Percentiles rank a stretch among this genome's conserved stretches.
phyloP scores from a whole-genome alignment of 2,113 vertebrate genomes.

The Chloroceryle aenea region DNA sequence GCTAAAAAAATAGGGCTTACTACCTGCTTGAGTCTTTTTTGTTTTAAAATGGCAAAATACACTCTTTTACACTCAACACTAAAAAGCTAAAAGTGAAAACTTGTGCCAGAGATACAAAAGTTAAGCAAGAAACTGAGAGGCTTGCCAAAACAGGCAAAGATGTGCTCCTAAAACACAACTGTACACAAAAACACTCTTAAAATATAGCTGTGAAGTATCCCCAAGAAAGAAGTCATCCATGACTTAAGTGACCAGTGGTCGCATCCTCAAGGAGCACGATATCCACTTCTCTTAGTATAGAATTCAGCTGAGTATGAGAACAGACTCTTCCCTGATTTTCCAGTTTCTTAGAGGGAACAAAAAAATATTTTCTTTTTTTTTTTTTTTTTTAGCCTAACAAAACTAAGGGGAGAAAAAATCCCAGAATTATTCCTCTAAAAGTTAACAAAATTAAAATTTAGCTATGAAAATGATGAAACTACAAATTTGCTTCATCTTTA shows the following conservation, averaged over 20 bases:
- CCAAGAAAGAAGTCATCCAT: background rate
- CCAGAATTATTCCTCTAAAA: background rate
- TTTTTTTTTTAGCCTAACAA: background rate
- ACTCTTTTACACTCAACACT: background rate
- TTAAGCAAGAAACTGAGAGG: background rate
- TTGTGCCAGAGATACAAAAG: background rate
- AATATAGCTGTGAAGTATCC: background rate
- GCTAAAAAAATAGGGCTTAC: background rate
- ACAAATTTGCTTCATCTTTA: background rate
- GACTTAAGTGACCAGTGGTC: background rate
- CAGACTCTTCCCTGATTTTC: background rate
- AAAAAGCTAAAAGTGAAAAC: background rate
- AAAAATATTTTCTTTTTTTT: background rate
- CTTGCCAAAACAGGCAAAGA: background rate
- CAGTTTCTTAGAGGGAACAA: background rate
- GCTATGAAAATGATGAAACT: background rate
- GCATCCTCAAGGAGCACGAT: background rate
- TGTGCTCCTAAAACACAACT: background rate
- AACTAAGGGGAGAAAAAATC: background rate
- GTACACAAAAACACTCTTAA: background rate
- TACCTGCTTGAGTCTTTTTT: background rate
- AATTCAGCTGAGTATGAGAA: background rate
- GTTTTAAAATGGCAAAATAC: background rate
- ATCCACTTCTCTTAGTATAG: background rate
- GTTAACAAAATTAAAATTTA: background rate